Conservation (phyloP, 2,113 vertebrate species). For the Ifrita kowaldi region DNA sequence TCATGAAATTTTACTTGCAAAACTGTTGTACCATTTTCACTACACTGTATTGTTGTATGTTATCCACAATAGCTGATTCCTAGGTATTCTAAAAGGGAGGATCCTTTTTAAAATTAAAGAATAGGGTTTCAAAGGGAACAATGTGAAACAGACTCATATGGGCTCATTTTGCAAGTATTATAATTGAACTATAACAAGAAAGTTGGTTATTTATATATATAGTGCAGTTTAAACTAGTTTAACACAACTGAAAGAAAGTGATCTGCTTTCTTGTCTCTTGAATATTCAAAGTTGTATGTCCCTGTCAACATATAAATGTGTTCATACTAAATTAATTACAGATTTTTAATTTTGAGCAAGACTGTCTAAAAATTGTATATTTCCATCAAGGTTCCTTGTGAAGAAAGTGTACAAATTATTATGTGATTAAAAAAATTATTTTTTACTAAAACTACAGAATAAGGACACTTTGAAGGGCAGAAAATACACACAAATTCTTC, state of each 20-base stretch:
- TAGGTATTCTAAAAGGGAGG: not conserved
- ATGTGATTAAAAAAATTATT: not conserved
- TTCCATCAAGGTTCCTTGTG: not conserved
- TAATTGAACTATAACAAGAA: not conserved
- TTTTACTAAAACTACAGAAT: not conserved
- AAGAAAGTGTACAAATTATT: not conserved
- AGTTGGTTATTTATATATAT: not conserved
- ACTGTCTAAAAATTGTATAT: not conserved
- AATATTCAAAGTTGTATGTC: not conserved
- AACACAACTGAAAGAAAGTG: not conserved
- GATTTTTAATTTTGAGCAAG: not conserved
- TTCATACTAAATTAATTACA: not conserved
- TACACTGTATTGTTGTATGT: not conserved
- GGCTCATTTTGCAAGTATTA: not conserved
- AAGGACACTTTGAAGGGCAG: not conserved
- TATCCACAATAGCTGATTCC: not conserved
- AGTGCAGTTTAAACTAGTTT: not conserved
- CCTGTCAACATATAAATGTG: not conserved
- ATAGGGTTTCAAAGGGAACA: not conserved
- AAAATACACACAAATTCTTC: not conserved
- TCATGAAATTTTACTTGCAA: not conserved
- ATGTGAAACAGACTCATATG: not conserved
- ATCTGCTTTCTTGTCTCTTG: not conserved
- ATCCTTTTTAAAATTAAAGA: not conserved
- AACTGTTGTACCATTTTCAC: not conserved